These are phyloP conservation scores for Balaeniceps rex DNA, from an alignment of 2,113 vertebrate species.

Conservation along the genomic window DNA sequence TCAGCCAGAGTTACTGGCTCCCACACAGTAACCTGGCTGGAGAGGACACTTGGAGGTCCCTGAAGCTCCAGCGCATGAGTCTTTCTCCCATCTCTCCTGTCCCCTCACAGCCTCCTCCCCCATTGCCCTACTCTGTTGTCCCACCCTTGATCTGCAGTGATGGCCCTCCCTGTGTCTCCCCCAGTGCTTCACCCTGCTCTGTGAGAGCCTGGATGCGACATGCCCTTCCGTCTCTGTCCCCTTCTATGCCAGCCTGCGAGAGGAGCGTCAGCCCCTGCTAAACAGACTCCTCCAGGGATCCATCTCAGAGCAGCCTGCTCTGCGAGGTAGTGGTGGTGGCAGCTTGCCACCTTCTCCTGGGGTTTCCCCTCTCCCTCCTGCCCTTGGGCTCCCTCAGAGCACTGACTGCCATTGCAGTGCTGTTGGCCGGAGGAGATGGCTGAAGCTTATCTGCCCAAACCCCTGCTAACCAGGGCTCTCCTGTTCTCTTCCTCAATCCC, in stretches of 20 bases:
- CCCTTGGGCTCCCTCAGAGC: background rate
- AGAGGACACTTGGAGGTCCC: background rate
- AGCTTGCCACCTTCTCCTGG: background rate
- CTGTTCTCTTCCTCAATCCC: background rate
- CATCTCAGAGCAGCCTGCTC: conserved; percentile 18
- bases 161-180: background rate
- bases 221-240: conserved; percentile 35
- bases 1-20: background rate
- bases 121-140: background rate
- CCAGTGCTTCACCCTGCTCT: conserved; percentile 73
- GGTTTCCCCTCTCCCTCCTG: background rate
- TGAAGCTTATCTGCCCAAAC: background rate
- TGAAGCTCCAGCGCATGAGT: background rate
- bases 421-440: background rate
- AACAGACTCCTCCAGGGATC: conserved; percentile 59
- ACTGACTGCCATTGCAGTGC: background rate
- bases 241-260: conserved; percentile 68
- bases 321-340: conserved; percentile 52
- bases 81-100: background rate
- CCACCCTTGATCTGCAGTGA: background rate
- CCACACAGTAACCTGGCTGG: background rate
- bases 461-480: background rate
- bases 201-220: conserved; percentile 60
- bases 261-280: conserved; percentile 52
- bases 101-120: background rate